Percentiles rank a stretch among this genome's conserved stretches.
Conservation (phyloP, 35 echinoderm and acorn worm species). For the Ptychodera flava region DNA sequence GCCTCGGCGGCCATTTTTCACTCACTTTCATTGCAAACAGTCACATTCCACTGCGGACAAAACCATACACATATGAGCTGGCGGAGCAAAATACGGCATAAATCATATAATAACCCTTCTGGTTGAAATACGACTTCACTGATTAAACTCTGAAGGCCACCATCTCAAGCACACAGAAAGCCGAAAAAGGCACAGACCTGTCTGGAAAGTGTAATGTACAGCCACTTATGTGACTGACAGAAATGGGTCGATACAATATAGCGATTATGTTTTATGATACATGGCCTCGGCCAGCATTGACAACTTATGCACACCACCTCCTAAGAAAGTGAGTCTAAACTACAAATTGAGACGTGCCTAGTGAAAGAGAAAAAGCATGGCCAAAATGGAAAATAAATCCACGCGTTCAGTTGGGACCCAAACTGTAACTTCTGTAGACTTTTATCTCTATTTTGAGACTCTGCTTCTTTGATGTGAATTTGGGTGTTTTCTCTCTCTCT, state of each 20-base stretch:
- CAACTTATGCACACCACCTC: neutral
- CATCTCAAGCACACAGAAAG: neutral
- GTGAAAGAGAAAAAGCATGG: too few relatives aligned
- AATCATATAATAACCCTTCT: neutral
- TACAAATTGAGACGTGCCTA: too few relatives aligned
- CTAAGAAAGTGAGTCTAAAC: neutral
- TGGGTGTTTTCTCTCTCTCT: too few relatives aligned
- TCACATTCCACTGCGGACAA: neutral
- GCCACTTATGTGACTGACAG: neutral
- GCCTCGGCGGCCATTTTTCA: neutral
- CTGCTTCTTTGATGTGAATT: too few relatives aligned
- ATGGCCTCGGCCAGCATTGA: neutral
- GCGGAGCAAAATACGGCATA: neutral
- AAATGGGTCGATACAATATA: constrained; percentile 1
- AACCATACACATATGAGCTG: neutral
- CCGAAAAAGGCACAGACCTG: neutral
- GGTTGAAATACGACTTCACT: neutral
- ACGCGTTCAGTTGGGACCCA: too few relatives aligned
- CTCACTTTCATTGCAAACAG: neutral
- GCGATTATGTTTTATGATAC: neutral
- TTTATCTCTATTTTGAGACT: too few relatives aligned
- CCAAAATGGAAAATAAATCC: too few relatives aligned
- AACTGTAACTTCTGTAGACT: too few relatives aligned
- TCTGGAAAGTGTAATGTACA: neutral
- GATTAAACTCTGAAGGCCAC: neutral